A percentile compares a stretch with the other conserved stretches of the same genome.
These are phyloP conservation scores for Heloderma charlesbogerti DNA, from an alignment of 2,113 vertebrate species.

Conservation along the genomic window DNA sequence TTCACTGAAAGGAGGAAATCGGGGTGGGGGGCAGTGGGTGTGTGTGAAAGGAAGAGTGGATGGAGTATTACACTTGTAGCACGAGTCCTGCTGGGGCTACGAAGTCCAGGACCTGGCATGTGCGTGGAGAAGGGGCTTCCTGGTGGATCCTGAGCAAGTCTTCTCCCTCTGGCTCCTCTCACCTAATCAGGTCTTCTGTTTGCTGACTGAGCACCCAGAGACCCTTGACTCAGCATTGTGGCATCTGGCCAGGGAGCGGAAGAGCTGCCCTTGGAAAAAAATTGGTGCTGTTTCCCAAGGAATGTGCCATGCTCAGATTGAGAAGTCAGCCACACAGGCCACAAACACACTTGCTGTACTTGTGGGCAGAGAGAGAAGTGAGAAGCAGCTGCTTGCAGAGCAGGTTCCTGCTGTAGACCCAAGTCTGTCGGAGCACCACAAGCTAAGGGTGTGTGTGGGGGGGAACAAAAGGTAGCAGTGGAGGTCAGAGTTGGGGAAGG, in stretches of 20 bases:
- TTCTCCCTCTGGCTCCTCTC: not conserved
- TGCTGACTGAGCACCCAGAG: not conserved
- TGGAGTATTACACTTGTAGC: not conserved
- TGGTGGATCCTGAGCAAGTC: not conserved
- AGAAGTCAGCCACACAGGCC: not conserved
- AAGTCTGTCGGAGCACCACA: not conserved
- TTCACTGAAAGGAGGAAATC: not conserved
- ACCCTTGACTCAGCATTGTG: not conserved
- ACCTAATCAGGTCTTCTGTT: not conserved
- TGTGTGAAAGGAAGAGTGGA: not conserved
- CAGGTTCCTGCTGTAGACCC: not conserved
- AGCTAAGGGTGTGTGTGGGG: not conserved
- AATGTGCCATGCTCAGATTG: not conserved
- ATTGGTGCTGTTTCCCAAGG: not conserved
- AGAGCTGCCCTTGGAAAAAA: not conserved
- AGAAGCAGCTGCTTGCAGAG: not conserved
- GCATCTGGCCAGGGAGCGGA: not conserved
- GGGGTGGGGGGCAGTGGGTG: not conserved
- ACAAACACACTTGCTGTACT: not conserved
- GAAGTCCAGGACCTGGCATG: accelerated
- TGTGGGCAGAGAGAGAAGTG: not conserved
- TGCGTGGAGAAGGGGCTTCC: not conserved
- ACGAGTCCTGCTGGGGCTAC: not conserved
- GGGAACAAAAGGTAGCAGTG: not conserved
- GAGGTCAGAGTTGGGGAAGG: not conserved